Percentiles rank a stretch among this genome's conserved stretches.
Conservation (phyloP, 2,888 invertebrate species). For the Spicauda simplicius region DNA sequence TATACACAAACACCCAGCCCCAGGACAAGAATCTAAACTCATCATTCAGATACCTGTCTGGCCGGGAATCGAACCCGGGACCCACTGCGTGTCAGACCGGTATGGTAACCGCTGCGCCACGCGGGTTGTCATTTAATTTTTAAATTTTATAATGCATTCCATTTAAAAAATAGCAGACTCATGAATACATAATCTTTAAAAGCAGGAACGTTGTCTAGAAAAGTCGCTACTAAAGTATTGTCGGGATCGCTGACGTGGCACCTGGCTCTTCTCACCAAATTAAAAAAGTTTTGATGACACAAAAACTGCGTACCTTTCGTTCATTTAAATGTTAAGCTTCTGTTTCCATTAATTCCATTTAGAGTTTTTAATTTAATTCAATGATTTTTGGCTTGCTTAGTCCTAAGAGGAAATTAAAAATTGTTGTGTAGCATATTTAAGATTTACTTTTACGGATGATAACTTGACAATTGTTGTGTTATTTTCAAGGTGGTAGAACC, state of each 20-base stretch:
- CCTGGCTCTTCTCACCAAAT: slow-evolving; percentile 79
- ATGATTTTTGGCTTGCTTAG: neutral
- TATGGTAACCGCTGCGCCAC: no score
- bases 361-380: slow-evolving; percentile 21
- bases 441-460: no score
- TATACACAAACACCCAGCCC: no score
- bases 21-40: no score
- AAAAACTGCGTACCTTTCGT: slow-evolving; percentile 68
- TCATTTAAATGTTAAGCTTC: slow-evolving; percentile 79
- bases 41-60: no score
- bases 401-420: neutral
- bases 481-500: no score
- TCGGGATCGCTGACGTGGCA: slow-evolving; percentile 48
- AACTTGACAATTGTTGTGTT: no score
- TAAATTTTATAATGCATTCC: no score
- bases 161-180: neutral
- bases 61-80: no score
- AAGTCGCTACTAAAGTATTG: slow-evolving; percentile 17
- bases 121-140: no score
- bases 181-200: neutral
- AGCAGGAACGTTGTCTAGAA: neutral
- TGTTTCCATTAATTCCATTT: slow-evolving; percentile 73
- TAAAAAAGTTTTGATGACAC: slow-evolving; percentile 79
- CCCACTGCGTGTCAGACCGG: no score
- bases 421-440: no score